phyloP scores from a whole-genome alignment of 2,113 vertebrate species.

The Taxidea taxus region DNA sequence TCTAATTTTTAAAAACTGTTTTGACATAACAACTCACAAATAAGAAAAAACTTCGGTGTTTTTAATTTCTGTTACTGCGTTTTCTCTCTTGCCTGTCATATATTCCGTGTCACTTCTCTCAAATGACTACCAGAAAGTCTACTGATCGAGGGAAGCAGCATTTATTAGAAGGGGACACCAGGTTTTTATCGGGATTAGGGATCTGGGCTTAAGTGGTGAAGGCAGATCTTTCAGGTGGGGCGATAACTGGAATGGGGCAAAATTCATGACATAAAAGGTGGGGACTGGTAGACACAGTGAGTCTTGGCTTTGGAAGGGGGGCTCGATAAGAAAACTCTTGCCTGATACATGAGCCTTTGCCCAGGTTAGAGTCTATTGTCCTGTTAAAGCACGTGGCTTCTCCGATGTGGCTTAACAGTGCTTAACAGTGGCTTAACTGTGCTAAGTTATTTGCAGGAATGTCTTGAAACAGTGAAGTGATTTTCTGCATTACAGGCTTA shows the following conservation, averaged over 20 bases:
- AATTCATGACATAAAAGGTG: accelerated
- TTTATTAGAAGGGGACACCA: neutral
- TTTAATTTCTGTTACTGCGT: neutral
- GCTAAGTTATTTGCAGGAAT: neutral
- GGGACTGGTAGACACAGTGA: neutral
- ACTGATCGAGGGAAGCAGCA: accelerated
- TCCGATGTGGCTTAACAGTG: no score
- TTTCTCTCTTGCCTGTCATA: neutral
- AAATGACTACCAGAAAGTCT: neutral
- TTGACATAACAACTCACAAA: neutral
- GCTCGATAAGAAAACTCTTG: neutral
- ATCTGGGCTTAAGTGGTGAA: neutral
- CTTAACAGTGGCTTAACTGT: no score
- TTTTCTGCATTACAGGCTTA: neutral
- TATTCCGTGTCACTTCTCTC: accelerated
- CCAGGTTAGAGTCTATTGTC: neutral
- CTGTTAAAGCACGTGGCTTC: neutral
- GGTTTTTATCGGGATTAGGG: no score
- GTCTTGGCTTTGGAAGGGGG: neutral
- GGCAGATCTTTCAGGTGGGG: neutral
- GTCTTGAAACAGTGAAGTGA: neutral
- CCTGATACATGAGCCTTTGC: accelerated
- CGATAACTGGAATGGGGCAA: neutral
- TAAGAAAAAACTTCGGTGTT: neutral
- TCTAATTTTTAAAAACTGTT: neutral